Base-by-base conservation (phyloP, 2,113 vertebrate species). In the Alexandromys fortis region DNA sequence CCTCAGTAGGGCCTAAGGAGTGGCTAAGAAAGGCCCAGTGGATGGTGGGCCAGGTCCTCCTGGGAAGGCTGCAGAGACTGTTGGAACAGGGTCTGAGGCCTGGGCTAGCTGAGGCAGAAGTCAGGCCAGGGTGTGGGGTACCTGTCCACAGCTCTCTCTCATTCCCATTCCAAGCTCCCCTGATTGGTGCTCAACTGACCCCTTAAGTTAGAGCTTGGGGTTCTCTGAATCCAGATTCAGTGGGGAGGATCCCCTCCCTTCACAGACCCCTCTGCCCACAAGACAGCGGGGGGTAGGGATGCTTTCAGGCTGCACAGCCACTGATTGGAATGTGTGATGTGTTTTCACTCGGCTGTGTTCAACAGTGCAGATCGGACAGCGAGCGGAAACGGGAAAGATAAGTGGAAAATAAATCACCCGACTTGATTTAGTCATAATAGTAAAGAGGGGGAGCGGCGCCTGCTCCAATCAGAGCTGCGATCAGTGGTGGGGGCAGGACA, bases 391-490 rank as follows among this genome's bases (percentile, higher is more conserved):
- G 4, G 92, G 93, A 90, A 89, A 96, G 97, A 94, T 97, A 97
- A 98, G 97, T 94, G 95, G 97, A 96, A 95, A 95, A 97, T 98
- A 97, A 98, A 97, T 98, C 97, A 96, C 94, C 90, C 94, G 45
- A 94, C 97, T 96, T 97, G 96, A 97, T 98, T 96, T 96, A 97
- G 97, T 97, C 96, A 94, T 97, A 96, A 94, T 67, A 93, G 96
- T 87, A 89, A 96, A 86, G 92, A 97, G 67, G 91, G 87, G 49
- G 87, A 76, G 52, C 52, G 0, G 87, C 0, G 3, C 0, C 68
- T 58, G 86, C 86, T 89, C 28, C 7, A 5, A 93, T 85, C 75
- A 47, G 86, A 72, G 90, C 52, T 45, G 21, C 3, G 10, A 24
- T 79, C 95, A 77, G 95, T 0, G 3, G 58, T 65, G 76, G 76